A percentile compares a stretch with the other conserved stretches of the same genome.
These are phyloP conservation scores for Drosophila hawaiiensis DNA, from an alignment of 2,888 invertebrate species.

Conservation along the genomic window DNA sequence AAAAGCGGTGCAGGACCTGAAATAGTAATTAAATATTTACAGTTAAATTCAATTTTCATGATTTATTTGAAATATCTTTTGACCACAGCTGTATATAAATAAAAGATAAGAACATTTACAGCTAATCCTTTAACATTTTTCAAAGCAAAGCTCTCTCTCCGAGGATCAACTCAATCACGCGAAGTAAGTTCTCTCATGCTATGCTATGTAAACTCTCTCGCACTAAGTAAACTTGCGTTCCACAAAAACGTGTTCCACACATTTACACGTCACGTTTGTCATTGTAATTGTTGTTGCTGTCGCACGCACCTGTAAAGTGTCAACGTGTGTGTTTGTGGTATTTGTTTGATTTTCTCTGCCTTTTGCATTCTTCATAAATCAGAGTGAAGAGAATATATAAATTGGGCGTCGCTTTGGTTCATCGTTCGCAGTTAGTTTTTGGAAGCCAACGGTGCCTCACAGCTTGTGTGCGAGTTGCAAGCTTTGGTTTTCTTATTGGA, in stretches of 20 bases:
- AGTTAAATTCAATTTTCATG: not conserved
- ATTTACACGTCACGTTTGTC: constrained; percentile 63
- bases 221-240: constrained; percentile 33
- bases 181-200: constrained; percentile 2
- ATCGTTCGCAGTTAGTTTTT: constrained; percentile 85
- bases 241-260: constrained; percentile 50
- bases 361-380: constrained; percentile 86
- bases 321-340: constrained; percentile 21
- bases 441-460: constrained; percentile 85
- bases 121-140: not conserved
- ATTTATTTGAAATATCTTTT: too few relatives aligned
- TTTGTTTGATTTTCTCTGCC: constrained; percentile 77
- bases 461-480: constrained; percentile 84
- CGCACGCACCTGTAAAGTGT: constrained; percentile 57
- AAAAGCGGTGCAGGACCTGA: not conserved
- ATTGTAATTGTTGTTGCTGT: constrained; percentile 60
- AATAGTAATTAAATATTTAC: not conserved
- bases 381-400: constrained; percentile 86
- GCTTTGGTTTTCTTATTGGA: constrained; percentile 76
- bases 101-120: not conserved
- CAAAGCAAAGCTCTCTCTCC: too few relatives aligned
- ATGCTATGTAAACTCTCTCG: constrained; percentile 5
- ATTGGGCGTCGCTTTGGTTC: constrained; percentile 84
- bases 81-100: too few relatives aligned
- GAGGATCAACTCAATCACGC: constrained; percentile 4